A percentile compares a stretch with the other conserved stretches of the same genome.
These are phyloP conservation scores for Acestrorhynchus altus DNA, from an alignment of 2,797 vertebrate species.

Conservation along the genomic window DNA sequence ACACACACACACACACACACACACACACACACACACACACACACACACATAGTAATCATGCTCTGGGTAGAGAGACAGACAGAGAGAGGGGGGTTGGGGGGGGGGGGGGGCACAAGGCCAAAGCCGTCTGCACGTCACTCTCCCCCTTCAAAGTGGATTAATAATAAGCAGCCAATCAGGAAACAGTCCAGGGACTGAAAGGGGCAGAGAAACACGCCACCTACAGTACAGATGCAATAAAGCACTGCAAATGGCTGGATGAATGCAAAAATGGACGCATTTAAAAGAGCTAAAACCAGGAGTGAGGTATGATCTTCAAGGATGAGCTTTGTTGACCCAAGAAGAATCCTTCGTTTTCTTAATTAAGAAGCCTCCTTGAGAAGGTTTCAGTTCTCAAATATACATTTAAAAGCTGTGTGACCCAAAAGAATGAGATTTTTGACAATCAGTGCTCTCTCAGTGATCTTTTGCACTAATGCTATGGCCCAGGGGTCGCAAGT, in stretches of 20 bases:
- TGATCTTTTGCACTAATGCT: too few relatives aligned
- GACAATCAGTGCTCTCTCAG: too few relatives aligned
- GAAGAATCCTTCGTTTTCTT: too few relatives aligned
- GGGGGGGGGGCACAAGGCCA: background rate
- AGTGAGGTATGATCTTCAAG: too few relatives aligned
- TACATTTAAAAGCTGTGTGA: too few relatives aligned
- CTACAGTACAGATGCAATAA: conserved; percentile 13
- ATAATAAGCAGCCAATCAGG: conserved; percentile 57
- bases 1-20: background rate
- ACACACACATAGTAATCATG: conserved; percentile 26
- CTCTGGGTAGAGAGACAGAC: conserved; percentile 24
- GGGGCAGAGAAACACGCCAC: conserved; percentile 34
- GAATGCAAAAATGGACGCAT: background rate
- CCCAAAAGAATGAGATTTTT: too few relatives aligned
- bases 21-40: background rate
- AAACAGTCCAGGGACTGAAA: background rate
- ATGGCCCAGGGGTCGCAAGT: too few relatives aligned
- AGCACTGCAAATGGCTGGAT: too few relatives aligned
- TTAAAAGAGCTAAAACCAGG: too few relatives aligned
- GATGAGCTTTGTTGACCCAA: too few relatives aligned
- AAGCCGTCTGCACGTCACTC: conserved; percentile 33
- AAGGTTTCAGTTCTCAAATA: too few relatives aligned
- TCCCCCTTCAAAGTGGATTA: conserved; percentile 42
- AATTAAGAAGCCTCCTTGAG: too few relatives aligned
- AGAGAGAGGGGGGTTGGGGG: background rate